Percentiles rank a stretch among this genome's conserved stretches.
Evolutionary conservation across 1,140 invertebrate species (phyloP).

Genomic region (Drosophila rhopaloa): DNA sequence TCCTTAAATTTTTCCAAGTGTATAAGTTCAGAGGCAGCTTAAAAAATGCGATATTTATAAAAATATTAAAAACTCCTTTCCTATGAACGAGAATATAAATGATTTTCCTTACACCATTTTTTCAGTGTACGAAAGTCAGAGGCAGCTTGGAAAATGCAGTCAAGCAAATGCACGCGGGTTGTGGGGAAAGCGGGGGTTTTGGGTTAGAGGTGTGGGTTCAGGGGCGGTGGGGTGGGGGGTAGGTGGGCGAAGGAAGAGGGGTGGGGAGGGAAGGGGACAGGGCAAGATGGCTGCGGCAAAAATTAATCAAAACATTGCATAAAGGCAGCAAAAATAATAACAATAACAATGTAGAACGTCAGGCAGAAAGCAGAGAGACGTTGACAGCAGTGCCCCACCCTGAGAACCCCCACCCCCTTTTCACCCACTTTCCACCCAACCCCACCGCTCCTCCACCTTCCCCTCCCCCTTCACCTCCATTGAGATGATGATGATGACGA

Average conservation of each 20-base stretch:
- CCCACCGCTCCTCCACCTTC: background rate
- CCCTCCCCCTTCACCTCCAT: background rate
- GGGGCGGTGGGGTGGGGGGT: background rate
- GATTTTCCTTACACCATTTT: background rate
- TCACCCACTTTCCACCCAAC: background rate
- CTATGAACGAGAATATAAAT: no score
- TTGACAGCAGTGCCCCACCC: conserved; percentile 52
- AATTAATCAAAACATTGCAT: conserved; percentile 83
- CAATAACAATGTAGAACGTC: conserved; percentile 81
- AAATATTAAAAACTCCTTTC: no score
- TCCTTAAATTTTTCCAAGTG: no score
- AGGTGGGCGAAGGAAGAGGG: no score
- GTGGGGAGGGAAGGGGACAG: background rate
- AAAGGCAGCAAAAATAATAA: conserved; percentile 83
- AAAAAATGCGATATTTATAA: no score
- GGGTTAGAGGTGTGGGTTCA: conserved; percentile 13
- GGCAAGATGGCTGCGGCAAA: conserved; percentile 67
- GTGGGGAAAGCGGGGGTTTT: conserved; percentile 2
- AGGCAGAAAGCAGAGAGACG: conserved; percentile 75
- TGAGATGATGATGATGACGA: conserved; percentile 66
- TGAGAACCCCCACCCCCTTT: background rate
- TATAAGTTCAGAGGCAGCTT: no score
- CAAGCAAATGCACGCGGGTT: conserved; percentile 67
- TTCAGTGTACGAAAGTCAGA: conserved; percentile 22
- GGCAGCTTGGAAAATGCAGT: conserved; percentile 60